Conservation (phyloP, 2,888 invertebrate genomes). For the Metacarcinus magister region DNA sequence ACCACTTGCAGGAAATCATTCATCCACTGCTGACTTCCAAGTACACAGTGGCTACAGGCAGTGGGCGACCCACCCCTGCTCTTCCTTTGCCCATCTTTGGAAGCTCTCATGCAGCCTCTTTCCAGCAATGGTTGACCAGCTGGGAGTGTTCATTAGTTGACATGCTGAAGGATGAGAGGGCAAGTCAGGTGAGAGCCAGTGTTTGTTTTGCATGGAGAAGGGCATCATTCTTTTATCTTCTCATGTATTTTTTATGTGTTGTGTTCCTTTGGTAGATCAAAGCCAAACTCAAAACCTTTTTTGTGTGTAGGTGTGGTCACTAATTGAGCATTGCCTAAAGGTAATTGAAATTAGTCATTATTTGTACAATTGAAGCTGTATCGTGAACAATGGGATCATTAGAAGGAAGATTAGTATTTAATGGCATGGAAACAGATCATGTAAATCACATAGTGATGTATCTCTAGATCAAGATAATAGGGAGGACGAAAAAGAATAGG, state of each 20-base stretch:
- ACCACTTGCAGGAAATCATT: conserved; percentile 81
- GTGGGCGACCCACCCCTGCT: conserved; percentile 50
- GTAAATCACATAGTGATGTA: not conserved
- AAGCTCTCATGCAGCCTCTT: conserved; percentile 82
- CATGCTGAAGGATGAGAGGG: conserved; percentile 80
- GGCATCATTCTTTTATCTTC: not conserved
- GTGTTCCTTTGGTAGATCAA: not conserved
- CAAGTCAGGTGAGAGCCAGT: conserved; percentile 71
- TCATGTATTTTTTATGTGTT: not conserved
- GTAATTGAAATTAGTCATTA: not conserved
- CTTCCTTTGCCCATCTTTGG: conserved; percentile 83
- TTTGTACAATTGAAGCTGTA: not conserved
- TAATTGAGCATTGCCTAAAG: not conserved
- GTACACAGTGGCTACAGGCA: conserved; percentile 77
- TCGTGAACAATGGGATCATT: not conserved
- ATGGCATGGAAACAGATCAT: not conserved
- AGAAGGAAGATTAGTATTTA: not conserved
- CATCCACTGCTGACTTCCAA: conserved; percentile 81
- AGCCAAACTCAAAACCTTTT: not conserved
- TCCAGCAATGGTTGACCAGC: conserved; percentile 83
- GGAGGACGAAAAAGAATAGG: not conserved
- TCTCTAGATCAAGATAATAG: not conserved
- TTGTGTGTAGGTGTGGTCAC: not conserved
- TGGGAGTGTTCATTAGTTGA: conserved; percentile 83
- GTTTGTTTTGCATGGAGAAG: not conserved